A percentile compares a stretch with the other conserved stretches of the same genome.
Evolutionary conservation across 2,797 vertebrate species (phyloP).

Genomic region (Kryptopterus vitreolus): DNA sequence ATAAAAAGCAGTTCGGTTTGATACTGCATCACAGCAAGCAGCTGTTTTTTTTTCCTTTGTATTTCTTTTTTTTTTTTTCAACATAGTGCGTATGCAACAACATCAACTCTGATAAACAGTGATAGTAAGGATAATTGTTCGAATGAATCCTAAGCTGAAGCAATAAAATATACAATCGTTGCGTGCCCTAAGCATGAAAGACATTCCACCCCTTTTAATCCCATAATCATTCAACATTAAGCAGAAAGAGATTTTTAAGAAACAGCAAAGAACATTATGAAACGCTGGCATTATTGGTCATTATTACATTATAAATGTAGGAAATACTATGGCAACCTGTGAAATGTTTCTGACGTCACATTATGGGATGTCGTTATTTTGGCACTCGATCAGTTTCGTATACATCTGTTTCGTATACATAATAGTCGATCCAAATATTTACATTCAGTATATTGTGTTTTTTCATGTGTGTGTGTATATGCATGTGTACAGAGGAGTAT

Average conservation of each 20-base stretch:
- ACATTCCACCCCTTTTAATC: constrained; percentile 72
- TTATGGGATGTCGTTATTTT: constrained; percentile 77
- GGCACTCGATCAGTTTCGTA: constrained; percentile 75
- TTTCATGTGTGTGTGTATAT: constrained; percentile 43
- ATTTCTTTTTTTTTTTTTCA: constrained; percentile 66
- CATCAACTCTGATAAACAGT: constrained; percentile 77
- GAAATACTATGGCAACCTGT: constrained; percentile 76
- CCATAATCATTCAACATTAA: constrained; percentile 66
- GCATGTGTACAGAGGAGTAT: constrained; percentile 35
- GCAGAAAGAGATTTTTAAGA: constrained; percentile 67
- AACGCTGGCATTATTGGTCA: constrained; percentile 70
- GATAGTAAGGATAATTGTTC: constrained; percentile 74
- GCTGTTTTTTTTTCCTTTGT: constrained; percentile 61
- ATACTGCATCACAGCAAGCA: constrained; percentile 78
- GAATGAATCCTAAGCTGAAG: constrained; percentile 74
- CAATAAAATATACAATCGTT: constrained; percentile 83
- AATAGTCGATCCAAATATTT: constrained; percentile 80
- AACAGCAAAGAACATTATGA: constrained; percentile 75
- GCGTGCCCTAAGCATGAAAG: constrained; percentile 78
- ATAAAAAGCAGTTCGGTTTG: constrained; percentile 61
- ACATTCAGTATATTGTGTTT: constrained; percentile 74
- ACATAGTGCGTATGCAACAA: constrained; percentile 81
- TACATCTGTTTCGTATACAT: constrained; percentile 63
- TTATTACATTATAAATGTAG: constrained; percentile 60
- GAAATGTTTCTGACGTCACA: constrained; percentile 75